Evolutionary conservation across 35 echinoderm and acorn worm genomes (phyloP).

Genomic region (Chiridota heheva): DNA sequence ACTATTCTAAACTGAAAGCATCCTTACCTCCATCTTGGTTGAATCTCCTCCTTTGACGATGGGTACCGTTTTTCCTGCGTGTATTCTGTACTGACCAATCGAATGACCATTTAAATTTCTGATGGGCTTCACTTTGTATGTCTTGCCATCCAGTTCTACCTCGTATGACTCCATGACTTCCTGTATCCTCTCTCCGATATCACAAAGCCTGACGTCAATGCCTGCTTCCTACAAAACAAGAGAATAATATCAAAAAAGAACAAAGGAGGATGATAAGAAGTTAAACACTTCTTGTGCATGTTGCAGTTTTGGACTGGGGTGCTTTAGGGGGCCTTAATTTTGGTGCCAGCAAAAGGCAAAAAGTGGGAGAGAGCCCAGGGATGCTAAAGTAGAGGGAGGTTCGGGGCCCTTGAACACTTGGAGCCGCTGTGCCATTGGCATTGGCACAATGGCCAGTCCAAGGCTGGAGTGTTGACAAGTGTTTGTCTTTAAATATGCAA

Average conservation of each 20-base stretch:
- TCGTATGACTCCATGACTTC: constrained; percentile 99
- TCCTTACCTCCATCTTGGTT: constrained; percentile 87
- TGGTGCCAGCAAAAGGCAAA: too few relatives aligned
- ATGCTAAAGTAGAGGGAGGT: too few relatives aligned
- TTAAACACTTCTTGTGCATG: too few relatives aligned
- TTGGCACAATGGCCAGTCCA: too few relatives aligned
- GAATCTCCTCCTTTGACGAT: constrained; percentile 96
- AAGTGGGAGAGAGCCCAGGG: too few relatives aligned
- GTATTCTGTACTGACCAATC: constrained; percentile 94
- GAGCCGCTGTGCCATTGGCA: too few relatives aligned
- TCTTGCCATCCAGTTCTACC: constrained; percentile 92
- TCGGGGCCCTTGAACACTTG: too few relatives aligned
- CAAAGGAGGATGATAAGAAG: too few relatives aligned
- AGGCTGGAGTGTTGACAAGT: too few relatives aligned
- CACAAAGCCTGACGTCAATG: constrained; percentile 95
- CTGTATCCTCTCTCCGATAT: constrained; percentile 97
- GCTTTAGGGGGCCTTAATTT: too few relatives aligned
- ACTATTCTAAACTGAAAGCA: neutral
- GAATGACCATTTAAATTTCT: constrained; percentile 93
- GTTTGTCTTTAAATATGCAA: too few relatives aligned
- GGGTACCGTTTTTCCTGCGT: constrained; percentile 90
- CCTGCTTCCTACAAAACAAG: constrained; percentile 77
- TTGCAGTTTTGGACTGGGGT: too few relatives aligned
- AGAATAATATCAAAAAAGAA: constrained; percentile 5
- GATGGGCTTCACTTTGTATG: constrained; percentile 87